Base-by-base conservation (phyloP, 1,140 invertebrate genomes). In the Eciton burchellii region DNA sequence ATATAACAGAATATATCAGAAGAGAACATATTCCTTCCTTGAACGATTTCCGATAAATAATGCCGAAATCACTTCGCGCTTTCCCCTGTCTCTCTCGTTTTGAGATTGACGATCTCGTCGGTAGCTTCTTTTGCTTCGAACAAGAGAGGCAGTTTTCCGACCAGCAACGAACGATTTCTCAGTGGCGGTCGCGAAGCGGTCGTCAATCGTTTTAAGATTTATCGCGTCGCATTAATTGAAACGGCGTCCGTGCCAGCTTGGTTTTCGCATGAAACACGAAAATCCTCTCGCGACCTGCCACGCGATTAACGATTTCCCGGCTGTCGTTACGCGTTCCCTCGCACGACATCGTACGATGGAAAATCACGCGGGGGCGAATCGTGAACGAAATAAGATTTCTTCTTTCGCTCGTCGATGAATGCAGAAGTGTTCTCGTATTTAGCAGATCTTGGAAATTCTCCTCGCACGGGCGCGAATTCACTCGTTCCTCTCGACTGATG, bases 191-290 rank as follows among this genome's bases (percentile, higher is more conserved):
- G 60, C 65, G 56, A 26, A 79, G 45, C 62, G 45, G 52, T 54
- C 72, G 56, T 54, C 12, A 59, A 47, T 47, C 29, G 59, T n/a
- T n/a, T n/a, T 9, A 62, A 52, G 81, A 89, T 87, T 89, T 88
- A 88, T 90, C 74, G 77, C 79, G 35, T 54, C 16, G 52, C 81
- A 82, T 89, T 87, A 90, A 90, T 89, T 88, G 73, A 63, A 71
- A 83, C 43, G 63, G 81, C 73, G 68, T 56, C 81, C 45, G 59
- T 29, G 4, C 79, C 60, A 12, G 43, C 24, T 66, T 43, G 47
- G 45, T 62, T 54, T 63, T 71, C 73, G 66, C 68, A 9, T 60
- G 82, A 77, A 54, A 89, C 87, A 86, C 47, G 85, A 73, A 89
- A 89, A 85, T 68, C 85, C 84, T 90, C 83, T 85, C 49, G 73